phyloP scores from a whole-genome alignment of 2,888 invertebrate genomes.

The Acrobasis repandana region DNA sequence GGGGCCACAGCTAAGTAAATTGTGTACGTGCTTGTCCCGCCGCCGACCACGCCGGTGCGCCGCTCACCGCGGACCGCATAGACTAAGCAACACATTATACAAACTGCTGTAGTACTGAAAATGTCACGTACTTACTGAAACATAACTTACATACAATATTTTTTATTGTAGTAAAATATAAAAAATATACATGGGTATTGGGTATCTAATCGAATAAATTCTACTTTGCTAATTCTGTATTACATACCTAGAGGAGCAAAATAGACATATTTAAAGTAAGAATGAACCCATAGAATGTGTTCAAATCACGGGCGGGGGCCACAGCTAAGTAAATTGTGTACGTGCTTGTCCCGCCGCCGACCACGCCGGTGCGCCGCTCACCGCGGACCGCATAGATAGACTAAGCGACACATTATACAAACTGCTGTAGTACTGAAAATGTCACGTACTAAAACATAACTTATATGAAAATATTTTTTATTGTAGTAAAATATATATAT shows the following conservation, averaged over 20 bases:
- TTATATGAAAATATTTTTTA: too few species aligned
- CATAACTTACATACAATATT: neutral
- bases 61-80: conserved; percentile 46
- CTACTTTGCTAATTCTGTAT: too few species aligned
- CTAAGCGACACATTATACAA: conserved; percentile 15
- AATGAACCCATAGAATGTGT: conserved; percentile 51
- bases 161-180: too few species aligned
- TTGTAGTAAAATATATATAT: too few species aligned
- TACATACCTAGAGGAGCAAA: too few species aligned
- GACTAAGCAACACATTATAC: conserved; percentile 22
- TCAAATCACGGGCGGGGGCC: conserved; percentile 69
- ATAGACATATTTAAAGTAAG: conserved; percentile 46
- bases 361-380: conserved; percentile 60
- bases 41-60: conserved; percentile 70
- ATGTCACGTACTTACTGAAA: neutral
- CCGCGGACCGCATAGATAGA: conserved; percentile 41
- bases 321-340: conserved; percentile 77
- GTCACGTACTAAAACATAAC: too few species aligned
- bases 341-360: conserved; percentile 78
- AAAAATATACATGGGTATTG: too few species aligned
- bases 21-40: conserved; percentile 77
- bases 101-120: conserved; percentile 11
- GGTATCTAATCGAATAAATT: too few species aligned
- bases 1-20: conserved; percentile 73
- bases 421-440: conserved; percentile 10